These are phyloP conservation scores for Diarsia dahlii DNA, from an alignment of 2,888 invertebrate genomes.

Conservation along the genomic window DNA sequence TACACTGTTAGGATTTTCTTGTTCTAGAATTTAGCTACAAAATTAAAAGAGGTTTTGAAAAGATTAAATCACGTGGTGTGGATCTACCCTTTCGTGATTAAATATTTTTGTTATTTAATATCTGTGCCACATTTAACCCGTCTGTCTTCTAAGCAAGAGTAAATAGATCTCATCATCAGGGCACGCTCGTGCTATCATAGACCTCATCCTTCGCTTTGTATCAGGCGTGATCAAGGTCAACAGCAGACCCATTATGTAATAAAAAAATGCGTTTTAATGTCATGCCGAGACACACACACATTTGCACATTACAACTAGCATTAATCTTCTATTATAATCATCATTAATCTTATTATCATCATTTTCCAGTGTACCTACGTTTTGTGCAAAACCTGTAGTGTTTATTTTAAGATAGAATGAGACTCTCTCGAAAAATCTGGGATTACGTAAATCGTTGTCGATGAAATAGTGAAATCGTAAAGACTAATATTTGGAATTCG, in stretches of 20 bases:
- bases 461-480: conserved; percentile 20
- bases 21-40: background rate
- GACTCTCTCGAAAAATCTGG: background rate
- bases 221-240: no score
- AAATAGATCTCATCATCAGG: no score
- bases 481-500: conserved; percentile 17
- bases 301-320: background rate
- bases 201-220: no score
- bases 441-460: conserved; percentile 15
- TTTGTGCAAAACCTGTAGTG: background rate
- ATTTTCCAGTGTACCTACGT: background rate
- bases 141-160: no score
- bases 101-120: conserved; percentile 13
- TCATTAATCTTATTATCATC: background rate
- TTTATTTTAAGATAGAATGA: background rate
- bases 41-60: background rate
- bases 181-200: no score
- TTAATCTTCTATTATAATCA: no score
- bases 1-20: background rate
- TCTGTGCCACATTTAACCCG: no score
- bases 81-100: background rate
- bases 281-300: no score
- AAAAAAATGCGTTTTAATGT: background rate
- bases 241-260: no score
- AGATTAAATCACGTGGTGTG: background rate